Percentiles rank a stretch among this genome's conserved stretches.
phyloP scores from a whole-genome alignment of 2,797 vertebrate species.

The Falco rusticolus region DNA sequence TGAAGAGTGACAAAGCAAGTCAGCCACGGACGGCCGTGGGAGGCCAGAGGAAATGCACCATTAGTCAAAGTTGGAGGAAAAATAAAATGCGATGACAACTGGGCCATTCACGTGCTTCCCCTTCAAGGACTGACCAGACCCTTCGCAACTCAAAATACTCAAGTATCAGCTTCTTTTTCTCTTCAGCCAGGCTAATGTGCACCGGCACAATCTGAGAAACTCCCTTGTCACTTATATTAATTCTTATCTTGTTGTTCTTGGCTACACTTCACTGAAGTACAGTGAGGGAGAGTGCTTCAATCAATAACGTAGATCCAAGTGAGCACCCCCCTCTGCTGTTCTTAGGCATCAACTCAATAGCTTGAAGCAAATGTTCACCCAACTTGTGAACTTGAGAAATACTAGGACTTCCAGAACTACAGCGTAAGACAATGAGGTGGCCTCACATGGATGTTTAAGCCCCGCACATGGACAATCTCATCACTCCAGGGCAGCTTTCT shows the following conservation, averaged over 20 bases:
- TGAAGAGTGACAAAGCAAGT: conserved; percentile 74
- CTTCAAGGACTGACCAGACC: conserved; percentile 58
- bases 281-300: conserved; percentile 49
- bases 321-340: neutral
- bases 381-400: neutral
- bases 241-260: conserved; percentile 65
- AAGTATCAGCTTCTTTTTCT: conserved; percentile 65
- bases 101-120: conserved; percentile 68
- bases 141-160: conserved; percentile 51
- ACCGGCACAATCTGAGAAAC: conserved; percentile 28
- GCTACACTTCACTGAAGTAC: conserved; percentile 57
- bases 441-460: neutral
- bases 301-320: neutral
- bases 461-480: neutral
- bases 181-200: conserved; percentile 46
- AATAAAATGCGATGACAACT: conserved; percentile 75
- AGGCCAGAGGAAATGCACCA: conserved; percentile 75
- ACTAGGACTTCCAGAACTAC: neutral
- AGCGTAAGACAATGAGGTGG: neutral
- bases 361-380: conserved; percentile 1
- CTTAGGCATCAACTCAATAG: neutral
- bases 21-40: conserved; percentile 67
- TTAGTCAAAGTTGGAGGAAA: conserved; percentile 75
- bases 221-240: conserved; percentile 56
- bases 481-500: neutral